A percentile compares a stretch with the other conserved stretches of the same genome.
Conservation (phyloP, 1,140 invertebrate genomes). For the Eubasilissa regina region DNA sequence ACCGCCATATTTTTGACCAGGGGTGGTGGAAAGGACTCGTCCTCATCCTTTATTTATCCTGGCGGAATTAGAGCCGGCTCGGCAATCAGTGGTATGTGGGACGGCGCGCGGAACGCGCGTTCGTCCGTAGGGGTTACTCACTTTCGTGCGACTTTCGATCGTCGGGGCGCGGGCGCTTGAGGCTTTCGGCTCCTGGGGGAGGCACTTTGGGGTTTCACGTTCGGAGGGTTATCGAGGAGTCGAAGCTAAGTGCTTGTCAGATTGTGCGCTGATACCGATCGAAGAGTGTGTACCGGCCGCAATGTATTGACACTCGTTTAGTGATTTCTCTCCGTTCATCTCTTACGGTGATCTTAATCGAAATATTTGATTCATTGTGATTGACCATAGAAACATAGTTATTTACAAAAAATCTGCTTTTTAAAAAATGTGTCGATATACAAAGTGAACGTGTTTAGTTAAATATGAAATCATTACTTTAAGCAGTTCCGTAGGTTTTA, state of each 20-base stretch:
- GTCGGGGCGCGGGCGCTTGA: not conserved
- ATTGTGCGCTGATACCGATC: constrained; percentile 18
- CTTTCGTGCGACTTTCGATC: not conserved
- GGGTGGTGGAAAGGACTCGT: constrained; percentile 36
- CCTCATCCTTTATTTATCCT: constrained; percentile 58
- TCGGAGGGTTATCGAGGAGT: constrained; percentile 13
- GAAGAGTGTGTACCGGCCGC: not conserved
- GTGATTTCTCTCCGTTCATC: not conserved
- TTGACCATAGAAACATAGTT: too few species aligned
- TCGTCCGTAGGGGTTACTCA: not conserved
- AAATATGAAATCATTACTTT: too few species aligned
- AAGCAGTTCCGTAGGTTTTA: too few species aligned
- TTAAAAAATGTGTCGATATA: too few species aligned
- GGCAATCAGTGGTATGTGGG: constrained; percentile 43
- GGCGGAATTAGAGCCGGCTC: constrained; percentile 28
- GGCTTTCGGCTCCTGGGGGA: constrained; percentile 15
- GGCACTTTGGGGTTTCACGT: constrained; percentile 7
- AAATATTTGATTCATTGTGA: too few species aligned
- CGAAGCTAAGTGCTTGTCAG: constrained; percentile 21
- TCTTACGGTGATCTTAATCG: too few species aligned
- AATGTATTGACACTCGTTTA: not conserved
- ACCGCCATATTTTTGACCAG: constrained; percentile 54
- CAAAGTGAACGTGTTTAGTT: too few species aligned
- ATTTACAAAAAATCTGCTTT: too few species aligned
- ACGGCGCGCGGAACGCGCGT: constrained; percentile 32